A percentile compares a stretch with the other conserved stretches of the same genome.
Conservation (phyloP, 2,888 invertebrate genomes). For the Sinhomidia bicolor region DNA sequence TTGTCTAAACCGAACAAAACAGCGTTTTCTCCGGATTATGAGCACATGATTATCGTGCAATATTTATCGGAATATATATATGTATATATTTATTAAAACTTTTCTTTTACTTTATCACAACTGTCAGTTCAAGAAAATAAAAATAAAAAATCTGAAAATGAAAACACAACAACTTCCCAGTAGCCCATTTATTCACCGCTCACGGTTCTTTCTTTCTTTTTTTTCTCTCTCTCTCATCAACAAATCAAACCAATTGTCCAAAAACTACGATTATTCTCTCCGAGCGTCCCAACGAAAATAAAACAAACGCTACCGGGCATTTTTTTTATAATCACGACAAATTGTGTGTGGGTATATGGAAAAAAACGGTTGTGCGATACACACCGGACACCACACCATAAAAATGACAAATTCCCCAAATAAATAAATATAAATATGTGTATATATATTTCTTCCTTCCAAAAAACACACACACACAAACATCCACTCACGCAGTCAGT, state of each 20-base stretch:
- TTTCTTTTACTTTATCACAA: too few relatives aligned
- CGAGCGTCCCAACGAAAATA: not conserved
- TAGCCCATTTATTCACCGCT: not conserved
- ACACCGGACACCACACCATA: not conserved
- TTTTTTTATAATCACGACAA: constrained; percentile 12
- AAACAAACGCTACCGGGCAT: constrained; percentile 29
- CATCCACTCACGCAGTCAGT: not conserved
- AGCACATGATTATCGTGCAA: not conserved
- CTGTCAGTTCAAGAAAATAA: too few relatives aligned
- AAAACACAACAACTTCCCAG: not conserved
- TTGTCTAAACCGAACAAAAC: not conserved
- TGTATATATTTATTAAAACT: too few relatives aligned
- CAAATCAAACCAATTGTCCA: not conserved
- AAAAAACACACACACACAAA: not conserved
- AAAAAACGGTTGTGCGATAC: not conserved
- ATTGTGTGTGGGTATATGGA: not conserved
- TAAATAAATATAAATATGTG: too few relatives aligned
- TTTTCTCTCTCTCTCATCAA: too few relatives aligned
- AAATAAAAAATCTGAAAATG: not conserved
- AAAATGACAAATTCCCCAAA: not conserved
- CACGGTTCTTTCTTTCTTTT: too few relatives aligned
- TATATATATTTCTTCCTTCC: not conserved
- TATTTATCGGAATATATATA: too few relatives aligned
- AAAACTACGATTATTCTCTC: not conserved
- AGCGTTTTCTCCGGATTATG: not conserved